These are phyloP conservation scores for Metallyticus violacea DNA, from an alignment of 2,888 invertebrate species.

Conservation along the genomic window DNA sequence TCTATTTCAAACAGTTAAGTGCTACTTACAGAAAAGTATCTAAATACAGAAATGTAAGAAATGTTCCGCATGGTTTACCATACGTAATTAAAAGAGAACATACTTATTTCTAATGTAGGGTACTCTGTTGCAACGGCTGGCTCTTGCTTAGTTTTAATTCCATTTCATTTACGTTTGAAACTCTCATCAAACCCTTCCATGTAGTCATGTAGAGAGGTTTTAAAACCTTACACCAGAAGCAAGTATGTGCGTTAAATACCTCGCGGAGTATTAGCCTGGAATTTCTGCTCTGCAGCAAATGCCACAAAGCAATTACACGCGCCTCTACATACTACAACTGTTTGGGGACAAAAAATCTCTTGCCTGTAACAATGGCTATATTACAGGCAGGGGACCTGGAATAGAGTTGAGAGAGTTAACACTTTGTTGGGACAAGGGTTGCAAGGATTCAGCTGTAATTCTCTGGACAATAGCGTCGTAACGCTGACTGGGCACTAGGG, in stretches of 20 bases:
- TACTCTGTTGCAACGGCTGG: too few relatives aligned
- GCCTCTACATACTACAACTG: neutral
- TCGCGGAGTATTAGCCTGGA: neutral
- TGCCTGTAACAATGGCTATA: conserved; percentile 13
- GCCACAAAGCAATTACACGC: conserved; percentile 18
- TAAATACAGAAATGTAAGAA: too few relatives aligned
- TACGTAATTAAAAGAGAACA: too few relatives aligned
- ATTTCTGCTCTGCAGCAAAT: neutral
- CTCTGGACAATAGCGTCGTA: conserved; percentile 13
- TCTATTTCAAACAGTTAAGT: too few relatives aligned
- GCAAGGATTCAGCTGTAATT: neutral
- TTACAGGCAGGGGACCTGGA: conserved; percentile 1
- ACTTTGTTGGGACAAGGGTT: neutral
- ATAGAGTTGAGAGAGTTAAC: neutral
- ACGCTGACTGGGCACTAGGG: conserved; percentile 10
- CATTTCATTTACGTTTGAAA: too few relatives aligned
- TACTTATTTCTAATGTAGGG: too few relatives aligned
- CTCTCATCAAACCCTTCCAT: too few relatives aligned
- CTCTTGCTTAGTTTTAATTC: too few relatives aligned
- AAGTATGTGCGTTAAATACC: neutral
- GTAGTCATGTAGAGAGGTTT: too few relatives aligned
- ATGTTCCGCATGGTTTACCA: too few relatives aligned
- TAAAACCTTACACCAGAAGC: too few relatives aligned
- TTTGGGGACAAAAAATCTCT: conserved; percentile 2
- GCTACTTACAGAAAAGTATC: too few relatives aligned